A percentile compares a stretch with the other conserved stretches of the same genome.
Evolutionary conservation across 2,113 vertebrate genomes (phyloP).

Genomic region (Ivindomyrus marchei): DNA sequence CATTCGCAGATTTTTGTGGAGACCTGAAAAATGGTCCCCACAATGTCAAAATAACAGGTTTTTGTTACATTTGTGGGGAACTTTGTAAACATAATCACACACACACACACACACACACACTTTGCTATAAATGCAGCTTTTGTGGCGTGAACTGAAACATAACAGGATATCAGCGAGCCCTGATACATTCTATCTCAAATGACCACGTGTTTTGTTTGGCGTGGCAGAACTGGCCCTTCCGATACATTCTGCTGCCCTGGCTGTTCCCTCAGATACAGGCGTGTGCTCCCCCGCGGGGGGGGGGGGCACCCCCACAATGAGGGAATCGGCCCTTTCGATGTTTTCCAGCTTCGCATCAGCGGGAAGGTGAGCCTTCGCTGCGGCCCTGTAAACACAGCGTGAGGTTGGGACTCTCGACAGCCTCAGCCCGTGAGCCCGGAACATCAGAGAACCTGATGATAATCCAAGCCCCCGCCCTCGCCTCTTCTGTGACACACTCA

Average conservation of each 20-base stretch:
- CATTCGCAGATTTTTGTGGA: too few relatives aligned
- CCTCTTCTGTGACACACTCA: not conserved
- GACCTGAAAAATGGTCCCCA: too few relatives aligned
- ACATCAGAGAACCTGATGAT: not conserved
- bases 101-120: not conserved
- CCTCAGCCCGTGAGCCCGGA: not conserved
- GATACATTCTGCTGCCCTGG: not conserved
- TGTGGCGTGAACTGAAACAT: not conserved
- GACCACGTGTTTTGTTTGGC: not conserved
- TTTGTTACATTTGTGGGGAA: too few relatives aligned
- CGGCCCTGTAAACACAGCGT: not conserved
- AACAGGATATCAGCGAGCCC: not conserved
- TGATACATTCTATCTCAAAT: not conserved
- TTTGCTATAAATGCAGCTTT: not conserved
- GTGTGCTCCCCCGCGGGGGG: not conserved
- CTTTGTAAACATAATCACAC: not conserved
- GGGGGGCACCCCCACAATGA: not conserved
- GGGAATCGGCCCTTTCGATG: not conserved
- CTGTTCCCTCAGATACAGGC: not conserved
- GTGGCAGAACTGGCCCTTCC: not conserved
- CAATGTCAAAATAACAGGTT: too few relatives aligned
- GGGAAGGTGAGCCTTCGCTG: not conserved
- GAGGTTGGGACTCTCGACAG: not conserved
- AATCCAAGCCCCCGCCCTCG: not conserved
- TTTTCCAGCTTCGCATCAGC: not conserved